Evolutionary conservation across 2,888 invertebrate species (phyloP).

Genomic region (Tetheella fluctuosa): DNA sequence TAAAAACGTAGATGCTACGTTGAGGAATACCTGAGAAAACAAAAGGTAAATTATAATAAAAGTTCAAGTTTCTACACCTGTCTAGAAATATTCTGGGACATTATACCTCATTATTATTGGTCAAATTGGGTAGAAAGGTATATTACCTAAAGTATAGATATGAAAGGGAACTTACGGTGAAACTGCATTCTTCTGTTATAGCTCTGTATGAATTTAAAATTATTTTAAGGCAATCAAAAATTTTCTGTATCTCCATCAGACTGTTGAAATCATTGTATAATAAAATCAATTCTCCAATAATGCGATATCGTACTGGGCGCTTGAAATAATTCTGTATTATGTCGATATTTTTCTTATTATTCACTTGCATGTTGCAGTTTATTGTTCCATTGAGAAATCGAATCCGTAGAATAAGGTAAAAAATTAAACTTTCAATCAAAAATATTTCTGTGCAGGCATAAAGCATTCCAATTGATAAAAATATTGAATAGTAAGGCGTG

Average conservation of each 20-base stretch:
- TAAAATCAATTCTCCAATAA: conserved; percentile 28
- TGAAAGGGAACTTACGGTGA: conserved; percentile 34
- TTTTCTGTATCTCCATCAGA: not conserved
- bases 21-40: conserved; percentile 42
- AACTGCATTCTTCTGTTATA: conserved; percentile 38
- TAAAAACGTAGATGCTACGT: conserved; percentile 31
- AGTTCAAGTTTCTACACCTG: no score
- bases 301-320: not conserved
- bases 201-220: conserved; percentile 39
- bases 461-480: conserved; percentile 29
- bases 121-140: no score
- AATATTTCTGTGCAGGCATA: conserved; percentile 36
- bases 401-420: conserved; percentile 37
- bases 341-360: not conserved
- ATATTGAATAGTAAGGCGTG: conserved; percentile 27
- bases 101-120: no score
- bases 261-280: not conserved
- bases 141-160: no score
- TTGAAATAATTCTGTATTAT: not conserved
- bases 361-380: conserved; percentile 22
- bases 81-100: no score
- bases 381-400: conserved; percentile 38
- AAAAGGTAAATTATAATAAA: not conserved
- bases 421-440: conserved; percentile 33
- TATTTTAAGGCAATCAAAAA: conserved; percentile 31